phyloP scores from a whole-genome alignment of 2,797 vertebrate species.

The Coluber constrictor region DNA sequence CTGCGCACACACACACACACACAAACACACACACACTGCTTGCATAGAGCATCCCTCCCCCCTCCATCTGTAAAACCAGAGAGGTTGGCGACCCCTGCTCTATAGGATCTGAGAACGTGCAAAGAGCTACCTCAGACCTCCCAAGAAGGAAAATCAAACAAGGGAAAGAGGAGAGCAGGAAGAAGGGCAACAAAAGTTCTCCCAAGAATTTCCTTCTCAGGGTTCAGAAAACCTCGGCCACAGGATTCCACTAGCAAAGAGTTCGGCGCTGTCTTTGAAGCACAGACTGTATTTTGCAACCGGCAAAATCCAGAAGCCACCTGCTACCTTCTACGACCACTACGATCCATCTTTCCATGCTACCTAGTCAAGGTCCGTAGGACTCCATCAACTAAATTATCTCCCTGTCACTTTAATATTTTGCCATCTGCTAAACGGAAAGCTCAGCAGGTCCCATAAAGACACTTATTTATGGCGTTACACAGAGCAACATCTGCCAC shows the following conservation, averaged over 20 bases:
- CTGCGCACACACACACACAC: too few relatives aligned
- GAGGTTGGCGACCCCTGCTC: not conserved
- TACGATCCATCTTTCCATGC: constrained; percentile 55
- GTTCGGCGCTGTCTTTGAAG: not conserved
- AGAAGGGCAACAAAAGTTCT: not conserved
- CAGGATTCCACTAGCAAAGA: too few relatives aligned
- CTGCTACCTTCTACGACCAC: constrained; percentile 49
- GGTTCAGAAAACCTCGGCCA: not conserved
- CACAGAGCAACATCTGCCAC: constrained; percentile 75
- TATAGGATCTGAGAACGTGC: not conserved
- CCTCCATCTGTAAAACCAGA: too few relatives aligned
- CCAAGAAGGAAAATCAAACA: not conserved
- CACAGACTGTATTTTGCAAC: not conserved
- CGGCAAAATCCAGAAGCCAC: not conserved
- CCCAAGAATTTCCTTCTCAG: not conserved
- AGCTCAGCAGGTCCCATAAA: constrained; percentile 73
- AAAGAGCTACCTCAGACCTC: not conserved
- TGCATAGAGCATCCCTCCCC: too few relatives aligned
- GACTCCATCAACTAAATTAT: constrained; percentile 64
- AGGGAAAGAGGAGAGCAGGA: not conserved
- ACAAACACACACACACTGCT: too few relatives aligned
- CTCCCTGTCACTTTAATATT: constrained; percentile 73
- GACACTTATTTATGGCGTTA: constrained; percentile 78
- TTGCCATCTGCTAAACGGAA: constrained; percentile 75
- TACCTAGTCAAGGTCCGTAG: constrained; percentile 64